Evolutionary conservation across 2,797 vertebrate species (phyloP).

Genomic region (Sphaeramia orbicularis): DNA sequence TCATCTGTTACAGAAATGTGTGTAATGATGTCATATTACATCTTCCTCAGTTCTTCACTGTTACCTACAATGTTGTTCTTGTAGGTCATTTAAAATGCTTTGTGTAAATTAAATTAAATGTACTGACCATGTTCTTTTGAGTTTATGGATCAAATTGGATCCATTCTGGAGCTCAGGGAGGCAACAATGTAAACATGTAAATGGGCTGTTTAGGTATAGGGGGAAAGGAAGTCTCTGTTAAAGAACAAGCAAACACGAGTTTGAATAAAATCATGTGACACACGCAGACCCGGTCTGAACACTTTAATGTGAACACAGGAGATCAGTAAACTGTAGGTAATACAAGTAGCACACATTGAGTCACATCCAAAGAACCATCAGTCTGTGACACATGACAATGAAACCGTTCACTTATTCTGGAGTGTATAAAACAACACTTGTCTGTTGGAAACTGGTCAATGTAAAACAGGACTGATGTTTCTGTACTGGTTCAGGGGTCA

Average conservation of each 20-base stretch:
- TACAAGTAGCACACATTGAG: constrained; percentile 67
- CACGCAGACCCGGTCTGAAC: constrained; percentile 68
- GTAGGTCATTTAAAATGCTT: constrained; percentile 24
- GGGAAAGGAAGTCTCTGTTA: not conserved
- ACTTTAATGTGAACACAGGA: constrained; percentile 85
- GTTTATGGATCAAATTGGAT: not conserved
- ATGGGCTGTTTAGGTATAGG: too few relatives aligned
- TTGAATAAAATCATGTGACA: not conserved
- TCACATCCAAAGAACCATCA: constrained; percentile 56
- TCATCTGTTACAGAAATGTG: constrained; percentile 26
- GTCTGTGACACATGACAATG: constrained; percentile 22
- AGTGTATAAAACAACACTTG: constrained; percentile 46
- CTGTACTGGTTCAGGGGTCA: constrained; percentile 34
- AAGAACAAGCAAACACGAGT: not conserved
- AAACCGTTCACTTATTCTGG: constrained; percentile 43
- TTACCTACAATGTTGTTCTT: constrained; percentile 12
- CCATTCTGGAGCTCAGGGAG: constrained; percentile 3
- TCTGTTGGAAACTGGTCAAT: constrained; percentile 18
- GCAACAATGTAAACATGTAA: not conserved
- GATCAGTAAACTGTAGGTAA: constrained; percentile 77
- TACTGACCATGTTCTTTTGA: not conserved
- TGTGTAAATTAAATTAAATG: constrained; percentile 49
- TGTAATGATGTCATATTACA: not conserved
- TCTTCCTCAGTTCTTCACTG: constrained; percentile 28
- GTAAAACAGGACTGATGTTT: constrained; percentile 29